Evolutionary conservation across 2,888 invertebrate species (phyloP).

Genomic region (Lasioglossum villosulum): DNA sequence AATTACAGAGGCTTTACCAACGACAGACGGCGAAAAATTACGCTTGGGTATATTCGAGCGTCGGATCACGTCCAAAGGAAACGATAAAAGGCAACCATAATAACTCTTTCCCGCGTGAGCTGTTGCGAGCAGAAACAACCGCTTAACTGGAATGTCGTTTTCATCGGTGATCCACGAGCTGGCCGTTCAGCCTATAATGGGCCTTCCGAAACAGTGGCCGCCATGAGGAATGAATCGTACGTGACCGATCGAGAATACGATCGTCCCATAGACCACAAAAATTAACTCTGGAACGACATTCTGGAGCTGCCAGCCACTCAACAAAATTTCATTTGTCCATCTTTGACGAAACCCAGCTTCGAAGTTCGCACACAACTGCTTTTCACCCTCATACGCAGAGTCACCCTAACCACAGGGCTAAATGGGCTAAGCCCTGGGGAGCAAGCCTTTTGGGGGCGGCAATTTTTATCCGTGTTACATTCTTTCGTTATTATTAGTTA

Average conservation of each 20-base stretch:
- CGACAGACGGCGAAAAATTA: neutral
- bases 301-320: neutral
- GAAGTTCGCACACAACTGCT: neutral
- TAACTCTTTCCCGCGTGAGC: conserved; percentile 53
- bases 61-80: conserved; percentile 7
- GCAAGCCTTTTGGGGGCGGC: too few relatives aligned
- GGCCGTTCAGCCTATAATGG: conserved; percentile 57
- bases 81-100: conserved; percentile 42
- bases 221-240: conserved; percentile 66
- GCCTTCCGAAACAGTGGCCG: conserved; percentile 66
- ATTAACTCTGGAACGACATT: conserved; percentile 1
- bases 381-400: too few relatives aligned
- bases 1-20: neutral
- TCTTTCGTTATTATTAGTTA: too few relatives aligned
- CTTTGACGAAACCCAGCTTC: neutral
- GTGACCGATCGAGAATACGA: conserved; percentile 42
- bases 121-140: conserved; percentile 41
- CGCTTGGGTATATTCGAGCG: neutral
- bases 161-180: conserved; percentile 44
- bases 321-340: neutral
- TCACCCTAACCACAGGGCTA: too few relatives aligned
- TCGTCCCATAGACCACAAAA: conserved; percentile 9
- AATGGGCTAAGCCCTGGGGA: too few relatives aligned
- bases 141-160: conserved; percentile 52
- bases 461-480: too few relatives aligned